Evolutionary conservation across 2,113 vertebrate species (phyloP).

Genomic region (Anhinga rufa): DNA sequence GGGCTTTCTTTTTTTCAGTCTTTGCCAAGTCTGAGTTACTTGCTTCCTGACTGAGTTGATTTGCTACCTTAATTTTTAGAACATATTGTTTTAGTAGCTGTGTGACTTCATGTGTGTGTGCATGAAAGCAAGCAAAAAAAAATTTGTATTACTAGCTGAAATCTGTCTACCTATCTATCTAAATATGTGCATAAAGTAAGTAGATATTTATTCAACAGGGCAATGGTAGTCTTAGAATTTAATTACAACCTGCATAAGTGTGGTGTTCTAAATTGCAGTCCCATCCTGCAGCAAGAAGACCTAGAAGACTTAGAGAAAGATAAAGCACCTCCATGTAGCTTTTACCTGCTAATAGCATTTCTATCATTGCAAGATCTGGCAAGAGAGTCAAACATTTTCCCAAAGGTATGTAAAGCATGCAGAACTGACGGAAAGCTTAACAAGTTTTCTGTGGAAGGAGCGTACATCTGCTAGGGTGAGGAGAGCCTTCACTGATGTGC

Average conservation of each 20-base stretch:
- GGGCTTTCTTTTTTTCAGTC: neutral
- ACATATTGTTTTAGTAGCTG: neutral
- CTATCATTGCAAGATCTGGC: constrained; percentile 22
- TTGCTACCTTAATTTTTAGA: neutral
- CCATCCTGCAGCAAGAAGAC: neutral
- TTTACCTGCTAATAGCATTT: neutral
- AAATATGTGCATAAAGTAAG: neutral
- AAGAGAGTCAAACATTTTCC: constrained; percentile 49
- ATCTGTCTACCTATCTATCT: neutral
- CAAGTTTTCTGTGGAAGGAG: constrained; percentile 27
- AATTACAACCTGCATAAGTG: neutral
- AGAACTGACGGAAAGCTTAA: constrained; percentile 37
- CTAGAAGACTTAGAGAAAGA: neutral
- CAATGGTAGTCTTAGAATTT: neutral
- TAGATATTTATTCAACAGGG: neutral
- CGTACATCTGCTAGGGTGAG: neutral
- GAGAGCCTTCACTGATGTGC: constrained; percentile 35
- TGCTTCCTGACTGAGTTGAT: neutral
- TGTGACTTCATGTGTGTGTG: neutral
- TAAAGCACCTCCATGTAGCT: neutral
- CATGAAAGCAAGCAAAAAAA: neutral
- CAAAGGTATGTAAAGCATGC: constrained; percentile 47
- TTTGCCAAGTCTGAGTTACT: neutral
- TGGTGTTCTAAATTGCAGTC: neutral
- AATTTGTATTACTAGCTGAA: neutral